Evolutionary conservation across 2,113 vertebrate genomes (phyloP).

Genomic region (Perognathus longimembris): DNA sequence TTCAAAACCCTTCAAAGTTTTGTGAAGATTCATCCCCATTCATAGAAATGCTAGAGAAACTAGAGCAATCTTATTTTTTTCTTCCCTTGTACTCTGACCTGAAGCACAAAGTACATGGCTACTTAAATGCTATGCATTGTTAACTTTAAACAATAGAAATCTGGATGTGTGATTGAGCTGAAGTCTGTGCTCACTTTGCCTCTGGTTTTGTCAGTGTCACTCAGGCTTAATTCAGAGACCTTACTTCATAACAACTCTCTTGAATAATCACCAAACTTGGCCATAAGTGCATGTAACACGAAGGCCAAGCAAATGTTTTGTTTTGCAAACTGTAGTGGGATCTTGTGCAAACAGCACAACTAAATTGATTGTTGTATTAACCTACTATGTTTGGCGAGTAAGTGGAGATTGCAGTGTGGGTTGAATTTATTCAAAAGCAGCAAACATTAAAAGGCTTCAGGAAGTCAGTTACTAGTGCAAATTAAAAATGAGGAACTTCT

Average conservation of each 20-base stretch:
- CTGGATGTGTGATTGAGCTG: neutral
- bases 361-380: neutral
- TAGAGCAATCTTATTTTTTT: constrained; percentile 7
- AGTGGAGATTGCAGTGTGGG: too few species aligned
- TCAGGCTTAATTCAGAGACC: constrained; percentile 47
- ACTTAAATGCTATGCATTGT: neutral
- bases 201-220: constrained; percentile 54
- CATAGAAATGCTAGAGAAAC: constrained; percentile 63
- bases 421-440: constrained; percentile 40
- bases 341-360: neutral
- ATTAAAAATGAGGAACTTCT: neutral
- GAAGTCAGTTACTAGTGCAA: neutral
- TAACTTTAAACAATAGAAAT: constrained; percentile 43
- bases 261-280: constrained; percentile 51
- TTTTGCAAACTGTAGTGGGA: neutral
- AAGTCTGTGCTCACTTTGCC: neutral
- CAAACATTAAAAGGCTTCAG: neutral
- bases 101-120: too few species aligned
- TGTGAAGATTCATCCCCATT: neutral
- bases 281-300: neutral
- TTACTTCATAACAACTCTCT: neutral
- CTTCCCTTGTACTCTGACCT: constrained; percentile 57
- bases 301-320: neutral
- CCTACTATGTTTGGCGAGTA: neutral
- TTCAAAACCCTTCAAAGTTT: constrained; percentile 67